Conservation (phyloP, 2,797 vertebrate genomes). For the Streptopelia turtur region DNA sequence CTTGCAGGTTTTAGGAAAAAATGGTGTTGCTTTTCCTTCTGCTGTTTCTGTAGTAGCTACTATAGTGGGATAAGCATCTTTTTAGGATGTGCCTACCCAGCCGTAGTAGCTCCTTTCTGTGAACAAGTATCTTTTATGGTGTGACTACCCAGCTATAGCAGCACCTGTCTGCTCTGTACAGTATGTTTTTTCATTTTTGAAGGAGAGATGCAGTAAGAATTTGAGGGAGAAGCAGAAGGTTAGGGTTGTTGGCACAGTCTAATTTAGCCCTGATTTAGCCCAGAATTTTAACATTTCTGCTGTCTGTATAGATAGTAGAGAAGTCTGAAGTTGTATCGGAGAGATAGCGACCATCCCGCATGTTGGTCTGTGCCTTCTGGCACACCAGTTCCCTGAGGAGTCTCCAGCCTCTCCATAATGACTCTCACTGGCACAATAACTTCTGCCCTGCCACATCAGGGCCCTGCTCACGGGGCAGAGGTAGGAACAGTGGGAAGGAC, state of each 20-base stretch:
- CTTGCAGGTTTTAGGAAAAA: not conserved
- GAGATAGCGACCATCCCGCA: not conserved
- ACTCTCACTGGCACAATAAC: not conserved
- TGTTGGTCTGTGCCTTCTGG: not conserved
- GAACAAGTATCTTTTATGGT: not conserved
- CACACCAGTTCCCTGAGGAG: not conserved
- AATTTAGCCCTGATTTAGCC: not conserved
- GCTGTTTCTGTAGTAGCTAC: not conserved
- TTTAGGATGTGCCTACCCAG: not conserved
- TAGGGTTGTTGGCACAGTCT: rapidly evolving
- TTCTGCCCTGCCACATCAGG: not conserved
- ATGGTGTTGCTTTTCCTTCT: not conserved
- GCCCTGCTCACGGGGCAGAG: too few relatives aligned
- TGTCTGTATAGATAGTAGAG: not conserved
- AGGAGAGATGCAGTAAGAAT: not conserved
- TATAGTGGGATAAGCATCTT: not conserved
- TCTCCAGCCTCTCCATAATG: not conserved
- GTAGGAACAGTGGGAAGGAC: not conserved
- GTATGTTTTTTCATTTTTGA: not conserved
- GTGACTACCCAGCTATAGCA: not conserved
- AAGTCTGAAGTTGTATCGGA: not conserved
- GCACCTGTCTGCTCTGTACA: not conserved
- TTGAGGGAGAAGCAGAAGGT: not conserved
- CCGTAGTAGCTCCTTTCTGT: not conserved
- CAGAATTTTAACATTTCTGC: not conserved